Conservation (phyloP, 2,113 vertebrate species). For the Heterocephalus glaber region DNA sequence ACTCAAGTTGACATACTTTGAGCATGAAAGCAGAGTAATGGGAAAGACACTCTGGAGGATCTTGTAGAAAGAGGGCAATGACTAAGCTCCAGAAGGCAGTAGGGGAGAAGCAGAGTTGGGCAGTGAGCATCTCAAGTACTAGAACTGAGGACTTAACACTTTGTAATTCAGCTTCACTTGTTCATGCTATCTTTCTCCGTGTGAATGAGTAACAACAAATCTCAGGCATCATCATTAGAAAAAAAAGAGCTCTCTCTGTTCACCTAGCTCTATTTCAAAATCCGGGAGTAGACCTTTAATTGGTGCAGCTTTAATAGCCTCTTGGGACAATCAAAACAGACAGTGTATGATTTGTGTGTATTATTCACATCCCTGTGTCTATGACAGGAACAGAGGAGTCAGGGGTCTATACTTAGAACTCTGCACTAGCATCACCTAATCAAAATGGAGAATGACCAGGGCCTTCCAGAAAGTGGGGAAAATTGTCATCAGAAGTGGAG, state of each 20-base stretch:
- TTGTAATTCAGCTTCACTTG: not conserved
- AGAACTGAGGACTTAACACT: not conserved
- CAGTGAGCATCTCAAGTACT: not conserved
- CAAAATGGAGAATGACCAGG: not conserved
- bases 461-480: not conserved
- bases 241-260: not conserved
- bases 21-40: not conserved
- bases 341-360: not conserved
- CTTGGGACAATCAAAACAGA: not conserved
- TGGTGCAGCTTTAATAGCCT: not conserved
- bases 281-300: not conserved
- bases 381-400: not conserved
- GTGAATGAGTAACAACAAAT: not conserved
- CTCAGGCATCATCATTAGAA: not conserved
- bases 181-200: not conserved
- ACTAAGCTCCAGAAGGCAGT: not conserved
- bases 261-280: not conserved
- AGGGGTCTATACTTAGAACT: not conserved
- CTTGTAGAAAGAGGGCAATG: not conserved
- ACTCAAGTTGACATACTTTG: not conserved
- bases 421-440: not conserved
- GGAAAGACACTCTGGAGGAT: not conserved
- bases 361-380: not conserved
- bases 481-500: not conserved
- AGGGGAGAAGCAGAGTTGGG: not conserved